Percentiles rank a stretch among this genome's conserved stretches.
phyloP scores from a whole-genome alignment of 2,113 vertebrate species.

The Megaceryle torquata region DNA sequence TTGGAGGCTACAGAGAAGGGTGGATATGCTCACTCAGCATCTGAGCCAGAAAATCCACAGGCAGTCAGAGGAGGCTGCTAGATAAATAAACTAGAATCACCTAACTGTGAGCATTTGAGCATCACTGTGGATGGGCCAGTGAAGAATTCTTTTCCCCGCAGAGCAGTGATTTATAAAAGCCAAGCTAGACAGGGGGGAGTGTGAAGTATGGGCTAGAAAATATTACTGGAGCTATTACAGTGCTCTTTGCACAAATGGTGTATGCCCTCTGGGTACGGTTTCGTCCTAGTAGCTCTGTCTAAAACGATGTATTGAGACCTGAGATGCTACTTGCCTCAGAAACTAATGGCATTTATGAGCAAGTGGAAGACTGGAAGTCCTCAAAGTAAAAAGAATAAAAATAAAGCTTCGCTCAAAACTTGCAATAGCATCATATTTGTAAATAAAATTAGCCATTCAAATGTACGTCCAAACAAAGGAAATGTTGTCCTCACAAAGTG shows the following conservation, averaged over 20 bases:
- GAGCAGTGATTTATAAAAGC: not conserved
- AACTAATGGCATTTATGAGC: not conserved
- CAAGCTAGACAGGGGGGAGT: not conserved
- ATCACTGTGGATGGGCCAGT: not conserved
- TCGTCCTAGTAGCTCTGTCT: constrained; percentile 6
- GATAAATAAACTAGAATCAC: not conserved
- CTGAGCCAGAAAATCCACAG: not conserved
- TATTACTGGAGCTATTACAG: not conserved
- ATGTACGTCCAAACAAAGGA: not conserved
- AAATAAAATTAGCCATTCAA: not conserved
- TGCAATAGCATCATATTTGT: not conserved
- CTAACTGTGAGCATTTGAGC: not conserved
- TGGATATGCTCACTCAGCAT: not conserved
- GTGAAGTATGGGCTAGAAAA: not conserved
- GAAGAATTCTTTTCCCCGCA: not conserved
- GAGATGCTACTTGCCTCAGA: not conserved
- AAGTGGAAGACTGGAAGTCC: not conserved
- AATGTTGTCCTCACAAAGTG: not conserved
- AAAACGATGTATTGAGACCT: not conserved
- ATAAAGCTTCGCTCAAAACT: not conserved
- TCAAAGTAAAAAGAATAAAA: not conserved
- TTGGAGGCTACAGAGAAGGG: not conserved
- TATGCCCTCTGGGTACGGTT: not conserved
- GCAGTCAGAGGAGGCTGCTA: not conserved
- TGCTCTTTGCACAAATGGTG: not conserved